Evolutionary conservation across 2,888 invertebrate species (phyloP), one percentile per base, ranked within the genome.

Genomic region (Hoplodrina ambigua): DNA sequence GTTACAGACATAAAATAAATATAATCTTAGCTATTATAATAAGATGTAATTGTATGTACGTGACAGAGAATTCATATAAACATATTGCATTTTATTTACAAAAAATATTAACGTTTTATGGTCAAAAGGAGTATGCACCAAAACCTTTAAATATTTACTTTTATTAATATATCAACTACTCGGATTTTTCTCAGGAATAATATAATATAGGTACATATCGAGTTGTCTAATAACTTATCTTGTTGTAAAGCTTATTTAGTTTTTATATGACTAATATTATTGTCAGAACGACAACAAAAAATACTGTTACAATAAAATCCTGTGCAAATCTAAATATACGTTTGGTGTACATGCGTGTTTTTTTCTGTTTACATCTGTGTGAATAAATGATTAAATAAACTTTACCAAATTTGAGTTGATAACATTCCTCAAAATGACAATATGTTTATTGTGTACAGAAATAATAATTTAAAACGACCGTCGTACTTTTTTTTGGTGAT

Each of bases 81-180:
- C 11, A 41, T n/a, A 30, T 72, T 54, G n/a, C 19, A 60, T 49
- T 15, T 37, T 73, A 30, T 56, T 52, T 74, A 19, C 17, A 41
- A 54, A 74, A n/a, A 69, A 10, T 5, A 41, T 49, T n/a, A 19
- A 41, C n/a, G 4, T 33, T 20, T 58, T 25, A 25, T 1, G 0
- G 17, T 25, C 5, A 25, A 52, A 44, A 55, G 17, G 13, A 56
- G 1, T 33, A 17, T 30, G 1, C 2, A 50, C 10, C 20, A 60
- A 72, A 37, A 50, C 33, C 5, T 11, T 41, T n/a, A n/a, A 13
- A 17, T 20, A 4, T 69, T 33, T n/a, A 19, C 4, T 25, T 57
- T 69, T 13, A 10, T 0, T 50, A 10, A 10, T 44, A 2, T 41
- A 6, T 8, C 6, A 37, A 53, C 0, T 41, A 17, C 4, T 30